These are phyloP conservation scores for Melitaea athalia DNA, from an alignment of 2,888 invertebrate species.

Conservation along the genomic window DNA sequence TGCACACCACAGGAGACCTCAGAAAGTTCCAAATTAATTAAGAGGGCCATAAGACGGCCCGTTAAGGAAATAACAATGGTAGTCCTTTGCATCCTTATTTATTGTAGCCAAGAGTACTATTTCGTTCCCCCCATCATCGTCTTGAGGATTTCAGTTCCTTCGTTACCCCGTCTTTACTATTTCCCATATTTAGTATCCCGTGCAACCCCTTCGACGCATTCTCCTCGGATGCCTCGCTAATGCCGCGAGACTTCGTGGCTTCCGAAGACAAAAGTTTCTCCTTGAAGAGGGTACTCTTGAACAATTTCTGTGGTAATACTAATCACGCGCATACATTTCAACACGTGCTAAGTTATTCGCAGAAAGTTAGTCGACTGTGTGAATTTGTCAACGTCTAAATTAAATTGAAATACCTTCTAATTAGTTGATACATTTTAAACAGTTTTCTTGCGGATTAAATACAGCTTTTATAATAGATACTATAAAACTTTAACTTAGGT, in stretches of 20 bases:
- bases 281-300: conserved; percentile 23
- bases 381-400: not conserved
- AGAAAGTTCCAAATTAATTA: conserved; percentile 83
- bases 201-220: conserved; percentile 39
- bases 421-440: not conserved
- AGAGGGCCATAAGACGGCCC: conserved; percentile 80
- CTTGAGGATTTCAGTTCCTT: conserved; percentile 55
- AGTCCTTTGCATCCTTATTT: conserved; percentile 71
- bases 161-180: conserved; percentile 36
- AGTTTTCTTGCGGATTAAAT: not conserved
- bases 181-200: conserved; percentile 30
- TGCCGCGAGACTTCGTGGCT: conserved; percentile 30
- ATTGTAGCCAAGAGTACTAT: conserved; percentile 69
- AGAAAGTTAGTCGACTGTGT: conserved; percentile 5
- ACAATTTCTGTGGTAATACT: conserved; percentile 31
- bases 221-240: conserved; percentile 31
- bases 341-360: conserved; percentile 17
- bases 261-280: conserved; percentile 29
- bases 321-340: conserved; percentile 16
- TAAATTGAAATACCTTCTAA: not conserved
- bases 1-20: conserved; percentile 79
- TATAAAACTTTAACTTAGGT: too few relatives aligned
- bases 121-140: conserved; percentile 60
- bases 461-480: too few relatives aligned
- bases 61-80: conserved; percentile 80